phyloP scores from a whole-genome alignment of 1,140 invertebrate species.

The Drosophila ogumai region DNA sequence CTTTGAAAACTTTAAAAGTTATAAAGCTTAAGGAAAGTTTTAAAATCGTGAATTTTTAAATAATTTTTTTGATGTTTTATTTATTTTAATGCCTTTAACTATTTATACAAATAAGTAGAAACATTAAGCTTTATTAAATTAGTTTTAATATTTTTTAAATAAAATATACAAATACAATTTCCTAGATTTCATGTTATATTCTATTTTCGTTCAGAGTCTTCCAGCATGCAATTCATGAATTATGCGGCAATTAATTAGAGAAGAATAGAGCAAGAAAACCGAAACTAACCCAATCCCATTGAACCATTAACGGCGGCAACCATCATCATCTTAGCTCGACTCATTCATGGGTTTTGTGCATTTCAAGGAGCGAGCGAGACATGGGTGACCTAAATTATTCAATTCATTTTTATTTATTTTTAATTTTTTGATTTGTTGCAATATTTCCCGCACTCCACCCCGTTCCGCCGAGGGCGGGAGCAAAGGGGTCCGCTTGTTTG shows the following conservation, averaged over 20 bases:
- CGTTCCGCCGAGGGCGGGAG: neutral
- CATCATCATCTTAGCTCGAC: slow-evolving; percentile 31
- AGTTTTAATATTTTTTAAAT: neutral
- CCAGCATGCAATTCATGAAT: slow-evolving; percentile 67
- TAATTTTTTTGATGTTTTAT: no score
- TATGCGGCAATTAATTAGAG: slow-evolving; percentile 74
- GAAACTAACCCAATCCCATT: slow-evolving; percentile 30
- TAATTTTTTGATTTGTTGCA: slow-evolving; percentile 84
- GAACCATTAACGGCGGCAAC: slow-evolving; percentile 17
- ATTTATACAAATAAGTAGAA: neutral
- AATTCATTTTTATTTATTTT: slow-evolving; percentile 84
- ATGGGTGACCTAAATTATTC: slow-evolving; percentile 83
- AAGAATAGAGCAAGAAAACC: slow-evolving; percentile 21
- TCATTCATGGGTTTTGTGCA: slow-evolving; percentile 43
- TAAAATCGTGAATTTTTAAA: no score
- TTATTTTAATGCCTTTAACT: no score
- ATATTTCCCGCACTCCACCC: slow-evolving; percentile 40
- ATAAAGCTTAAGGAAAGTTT: neutral
- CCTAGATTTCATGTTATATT: neutral
- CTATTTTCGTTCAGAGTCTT: neutral
- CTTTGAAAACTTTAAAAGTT: no score
- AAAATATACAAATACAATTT: neutral
- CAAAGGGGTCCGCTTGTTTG: slow-evolving; percentile 80
- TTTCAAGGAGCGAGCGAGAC: slow-evolving; percentile 21
- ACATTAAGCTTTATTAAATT: neutral